Base-by-base conservation (phyloP, 2,888 invertebrate genomes). In the Spatulosminthurus flaviceps region DNA sequence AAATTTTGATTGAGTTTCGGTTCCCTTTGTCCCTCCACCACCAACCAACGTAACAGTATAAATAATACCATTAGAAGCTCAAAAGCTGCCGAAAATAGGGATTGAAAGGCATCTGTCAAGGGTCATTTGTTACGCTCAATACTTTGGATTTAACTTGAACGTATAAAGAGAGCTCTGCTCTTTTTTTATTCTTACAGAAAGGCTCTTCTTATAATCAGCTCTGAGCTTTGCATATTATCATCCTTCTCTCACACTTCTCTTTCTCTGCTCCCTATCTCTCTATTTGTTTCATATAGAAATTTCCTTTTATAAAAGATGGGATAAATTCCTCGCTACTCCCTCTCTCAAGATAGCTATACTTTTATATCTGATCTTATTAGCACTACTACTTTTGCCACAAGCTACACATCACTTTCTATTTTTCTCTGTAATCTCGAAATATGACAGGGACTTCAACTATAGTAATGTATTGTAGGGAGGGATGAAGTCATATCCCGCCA, bases 1-100 rank as follows among this genome's bases (percentile, higher is more conserved):
- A 73, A 73, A 73, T 73, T 73, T 73, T 73, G 73, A 73, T 73
- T 73, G 73, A 73, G 60, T 73, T 73, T 43, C 73, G 73, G 73
- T 60, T 51, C 42, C 42, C 73, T 73, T 73, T 73, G 60, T 73
- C 73, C 60, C 22, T 34, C 60, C 21, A 5, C 11, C 26, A 5
- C 11, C 26, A 28, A 24, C 1, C 42, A n/a, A 24, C 0, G 66
- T 34, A 29, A 21, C 34, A 75, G 60, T 66, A 75, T 61, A 34
- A 75, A 66, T 75, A 71, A 73, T 73, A 28, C 73, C 73, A 73
- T 73, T 73, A 73, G 75, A 64, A 34, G 66, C 42, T 51, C 61
- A 67, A 80, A 80, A 80, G 80, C 80, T 21, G 77, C 78, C 78
- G 80, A 78, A 80, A 70, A 80, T 28, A 51, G 67, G 78, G 74